Percentiles rank a stretch among this genome's conserved stretches.
These are phyloP conservation scores for Furnarius figulus DNA, from an alignment of 2,113 vertebrate species.

Conservation along the genomic window DNA sequence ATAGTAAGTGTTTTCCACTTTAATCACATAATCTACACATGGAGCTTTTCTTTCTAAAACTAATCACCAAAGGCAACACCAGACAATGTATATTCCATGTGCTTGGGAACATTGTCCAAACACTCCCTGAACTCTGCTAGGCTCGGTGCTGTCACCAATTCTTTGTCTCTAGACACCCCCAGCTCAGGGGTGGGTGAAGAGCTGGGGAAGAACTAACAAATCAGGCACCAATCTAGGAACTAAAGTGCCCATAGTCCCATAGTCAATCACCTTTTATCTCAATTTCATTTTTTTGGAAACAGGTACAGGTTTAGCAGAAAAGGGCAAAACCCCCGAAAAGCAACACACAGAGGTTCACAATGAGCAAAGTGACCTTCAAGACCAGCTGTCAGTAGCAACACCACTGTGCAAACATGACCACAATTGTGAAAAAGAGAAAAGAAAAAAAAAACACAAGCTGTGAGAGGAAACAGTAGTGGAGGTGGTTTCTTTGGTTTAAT, in stretches of 20 bases:
- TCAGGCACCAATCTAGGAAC: neutral
- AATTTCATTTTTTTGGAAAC: neutral
- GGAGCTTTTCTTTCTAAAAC: neutral
- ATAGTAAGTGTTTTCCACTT: neutral
- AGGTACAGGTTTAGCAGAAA: neutral
- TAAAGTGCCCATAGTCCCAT: rapidly evolving
- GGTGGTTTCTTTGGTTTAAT: neutral
- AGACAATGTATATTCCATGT: neutral
- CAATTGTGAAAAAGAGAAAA: neutral
- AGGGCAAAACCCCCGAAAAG: no score
- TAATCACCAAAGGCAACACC: neutral
- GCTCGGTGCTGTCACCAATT: neutral
- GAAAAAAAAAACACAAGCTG: neutral
- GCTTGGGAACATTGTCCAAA: neutral
- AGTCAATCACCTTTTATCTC: neutral
- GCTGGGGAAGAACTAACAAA: neutral
- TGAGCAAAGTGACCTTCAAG: neutral
- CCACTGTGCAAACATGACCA: neutral
- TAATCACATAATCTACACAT: neutral
- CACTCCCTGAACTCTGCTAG: neutral
- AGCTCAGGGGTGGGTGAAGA: neutral
- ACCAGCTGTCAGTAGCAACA: neutral
- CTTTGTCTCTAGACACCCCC: neutral
- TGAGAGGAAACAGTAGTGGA: neutral
- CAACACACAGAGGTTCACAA: rapidly evolving